Conservation (phyloP, 2,888 invertebrate species). For the Caenorhabditis sp. region DNA sequence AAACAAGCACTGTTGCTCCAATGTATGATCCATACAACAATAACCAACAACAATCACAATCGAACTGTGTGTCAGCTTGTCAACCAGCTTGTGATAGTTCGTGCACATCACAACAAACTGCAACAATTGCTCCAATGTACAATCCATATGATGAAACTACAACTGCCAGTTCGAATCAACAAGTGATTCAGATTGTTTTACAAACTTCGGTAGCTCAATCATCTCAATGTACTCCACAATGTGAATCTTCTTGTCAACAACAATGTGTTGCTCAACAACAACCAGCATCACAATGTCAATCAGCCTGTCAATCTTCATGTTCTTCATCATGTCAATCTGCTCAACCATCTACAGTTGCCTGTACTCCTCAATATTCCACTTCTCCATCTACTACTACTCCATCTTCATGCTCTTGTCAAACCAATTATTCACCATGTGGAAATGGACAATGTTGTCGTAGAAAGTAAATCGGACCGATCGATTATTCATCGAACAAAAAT, state of each 20-base stretch:
- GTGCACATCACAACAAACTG: constrained; percentile 19
- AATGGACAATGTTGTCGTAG: constrained; percentile 54
- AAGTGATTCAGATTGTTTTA: constrained; percentile 40
- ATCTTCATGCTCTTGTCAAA: constrained; percentile 32
- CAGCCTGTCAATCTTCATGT: constrained; percentile 45
- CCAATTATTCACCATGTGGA: constrained; percentile 50
- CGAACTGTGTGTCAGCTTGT: constrained; percentile 30
- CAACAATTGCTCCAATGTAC: constrained; percentile 8
- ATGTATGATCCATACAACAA: constrained; percentile 23
- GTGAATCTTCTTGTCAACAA: constrained; percentile 48
- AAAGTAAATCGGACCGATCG: constrained; percentile 25
- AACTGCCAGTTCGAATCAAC: constrained; percentile 8
- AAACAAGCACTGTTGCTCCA: constrained; percentile 3
- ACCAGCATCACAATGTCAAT: constrained; percentile 40
- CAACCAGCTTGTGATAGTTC: constrained; percentile 33
- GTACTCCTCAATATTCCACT: constrained; percentile 35
- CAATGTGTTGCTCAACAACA: constrained; percentile 52
- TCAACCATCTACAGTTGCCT: constrained; percentile 38
- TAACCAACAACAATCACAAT: constrained; percentile 28
- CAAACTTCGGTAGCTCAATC: constrained; percentile 45
- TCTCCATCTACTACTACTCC: background rate
- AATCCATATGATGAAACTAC: constrained; percentile 3
- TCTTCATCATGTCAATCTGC: constrained; percentile 40
- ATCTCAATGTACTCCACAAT: constrained; percentile 48
- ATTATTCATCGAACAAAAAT: too few species aligned